Evolutionary conservation across 2,113 vertebrate genomes (phyloP).

Genomic region (Sinocyclocheilus anshuiensis): DNA sequence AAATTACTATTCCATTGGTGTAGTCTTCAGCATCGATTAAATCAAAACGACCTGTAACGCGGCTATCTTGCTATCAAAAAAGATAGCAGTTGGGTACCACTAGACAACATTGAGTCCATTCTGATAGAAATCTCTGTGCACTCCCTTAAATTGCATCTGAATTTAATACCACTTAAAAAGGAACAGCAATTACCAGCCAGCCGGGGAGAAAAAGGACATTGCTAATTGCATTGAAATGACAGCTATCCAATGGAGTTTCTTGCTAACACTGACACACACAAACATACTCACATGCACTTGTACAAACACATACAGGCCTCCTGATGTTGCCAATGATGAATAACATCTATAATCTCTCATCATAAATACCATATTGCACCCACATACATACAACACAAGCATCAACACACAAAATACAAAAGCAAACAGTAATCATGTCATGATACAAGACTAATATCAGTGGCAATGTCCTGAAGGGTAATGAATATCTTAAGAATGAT

Average conservation of each 20-base stretch:
- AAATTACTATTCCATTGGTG: neutral
- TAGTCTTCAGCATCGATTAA: neutral
- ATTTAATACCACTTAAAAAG: conserved; percentile 19
- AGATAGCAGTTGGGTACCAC: neutral
- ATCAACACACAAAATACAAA: conserved; percentile 41
- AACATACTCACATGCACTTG: conserved; percentile 32
- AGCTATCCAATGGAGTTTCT: conserved; percentile 38
- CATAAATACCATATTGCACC: conserved; percentile 34
- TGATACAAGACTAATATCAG: conserved; percentile 38
- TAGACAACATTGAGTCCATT: neutral
- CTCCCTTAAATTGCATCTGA: conserved; percentile 14
- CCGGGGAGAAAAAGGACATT: neutral
- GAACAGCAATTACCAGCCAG: conserved; percentile 25
- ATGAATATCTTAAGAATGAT: conserved; percentile 9
- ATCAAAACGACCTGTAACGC: neutral
- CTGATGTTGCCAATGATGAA: conserved; percentile 41
- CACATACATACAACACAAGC: conserved; percentile 42
- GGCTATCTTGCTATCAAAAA: neutral
- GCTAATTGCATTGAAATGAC: conserved; percentile 9
- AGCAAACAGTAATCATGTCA: conserved; percentile 40
- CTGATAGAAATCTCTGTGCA: conserved; percentile 2
- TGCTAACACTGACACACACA: conserved; percentile 47
- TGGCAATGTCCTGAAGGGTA: conserved; percentile 40
- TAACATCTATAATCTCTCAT: conserved; percentile 39
- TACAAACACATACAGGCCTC: conserved; percentile 34